These are phyloP conservation scores for Trypoxylon attenuatum DNA, from an alignment of 2,888 invertebrate species.

Conservation along the genomic window DNA sequence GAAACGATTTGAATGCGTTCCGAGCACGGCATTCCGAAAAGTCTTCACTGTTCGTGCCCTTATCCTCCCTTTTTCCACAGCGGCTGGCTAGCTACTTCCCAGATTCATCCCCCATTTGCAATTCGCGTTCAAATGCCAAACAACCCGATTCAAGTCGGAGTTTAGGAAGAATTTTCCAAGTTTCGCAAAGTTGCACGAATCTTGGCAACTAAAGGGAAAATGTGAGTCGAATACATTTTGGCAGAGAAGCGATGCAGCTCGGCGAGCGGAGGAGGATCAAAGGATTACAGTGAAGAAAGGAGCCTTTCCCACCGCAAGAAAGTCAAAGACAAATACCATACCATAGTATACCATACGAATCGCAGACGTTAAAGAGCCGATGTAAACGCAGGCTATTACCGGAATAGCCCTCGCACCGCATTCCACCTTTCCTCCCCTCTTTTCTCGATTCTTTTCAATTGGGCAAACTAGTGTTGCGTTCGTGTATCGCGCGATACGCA, in stretches of 20 bases:
- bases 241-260: background rate
- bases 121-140: too few relatives aligned
- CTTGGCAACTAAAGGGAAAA: too few relatives aligned
- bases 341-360: too few relatives aligned
- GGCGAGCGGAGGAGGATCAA: slow-evolving; percentile 47
- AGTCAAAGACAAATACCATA: slow-evolving; percentile 62
- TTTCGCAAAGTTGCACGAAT: too few relatives aligned
- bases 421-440: slow-evolving; percentile 38
- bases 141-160: background rate
- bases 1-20: slow-evolving; percentile 70
- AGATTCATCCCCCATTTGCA: too few relatives aligned
- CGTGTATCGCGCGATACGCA: slow-evolving; percentile 53
- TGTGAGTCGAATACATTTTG: too few relatives aligned
- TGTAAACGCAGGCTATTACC: slow-evolving; percentile 67
- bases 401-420: slow-evolving; percentile 58
- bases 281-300: slow-evolving; percentile 30
- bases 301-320: slow-evolving; percentile 24
- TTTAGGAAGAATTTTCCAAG: slow-evolving; percentile 9
- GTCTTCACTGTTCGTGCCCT: slow-evolving; percentile 44
- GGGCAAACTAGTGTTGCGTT: slow-evolving; percentile 33
- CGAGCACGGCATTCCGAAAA: slow-evolving; percentile 57
- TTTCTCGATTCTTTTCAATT: slow-evolving; percentile 11
- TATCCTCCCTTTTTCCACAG: slow-evolving; percentile 27
- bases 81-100: background rate
- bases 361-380: slow-evolving; percentile 64